Base-by-base conservation (phyloP, 1,140 invertebrate species). In the Drosophila sturtevanti region DNA sequence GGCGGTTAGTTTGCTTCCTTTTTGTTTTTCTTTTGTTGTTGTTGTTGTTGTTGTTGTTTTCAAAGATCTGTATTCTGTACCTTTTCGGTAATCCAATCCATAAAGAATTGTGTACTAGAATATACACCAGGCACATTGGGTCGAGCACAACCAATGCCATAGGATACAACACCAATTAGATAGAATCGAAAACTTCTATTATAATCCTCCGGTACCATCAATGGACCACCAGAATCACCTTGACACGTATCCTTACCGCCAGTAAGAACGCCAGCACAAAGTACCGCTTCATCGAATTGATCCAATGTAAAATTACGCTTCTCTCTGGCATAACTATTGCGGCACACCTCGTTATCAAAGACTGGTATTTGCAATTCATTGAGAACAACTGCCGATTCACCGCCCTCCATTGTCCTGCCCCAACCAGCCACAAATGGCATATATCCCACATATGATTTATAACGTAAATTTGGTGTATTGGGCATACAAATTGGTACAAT, bases 161-260 rank as follows among this genome's bases (percentile, higher is more conserved):
- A 96, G 1, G 95, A 95, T 0, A 96, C 95, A 0, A 96, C 92
- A 3, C 96, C 96, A 56, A 96, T 93, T 52, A 94, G 91, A 68
- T 95, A 94, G 78, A 92, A 95, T 5, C 79, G 63, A 6, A 75
- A 27, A 34, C 69, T 41, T 11, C 21, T 41, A 12, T 65, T n/a
- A 9, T 24, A 38, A 4, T 24, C 63, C 58, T 92, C 90, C 21
- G 93, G 93, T 18, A 92, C 89, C 95, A 97, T 96, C 4, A 98
- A 81, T 0, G 97, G 96, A 16, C 97, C 97, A 6, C 97, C 97
- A 34, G 96, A 97, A 91, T 98, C 97, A 16, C 97, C 95, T 91
- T 96, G 95, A 84, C 97, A 98, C 7, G 96, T 95, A 91, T 98
- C 97, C 87, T 96, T 95, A 14, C 95, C 95, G 0, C 96, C 96